Base-by-base conservation (phyloP, 2,113 vertebrate species). In the Grammomys surdaster region DNA sequence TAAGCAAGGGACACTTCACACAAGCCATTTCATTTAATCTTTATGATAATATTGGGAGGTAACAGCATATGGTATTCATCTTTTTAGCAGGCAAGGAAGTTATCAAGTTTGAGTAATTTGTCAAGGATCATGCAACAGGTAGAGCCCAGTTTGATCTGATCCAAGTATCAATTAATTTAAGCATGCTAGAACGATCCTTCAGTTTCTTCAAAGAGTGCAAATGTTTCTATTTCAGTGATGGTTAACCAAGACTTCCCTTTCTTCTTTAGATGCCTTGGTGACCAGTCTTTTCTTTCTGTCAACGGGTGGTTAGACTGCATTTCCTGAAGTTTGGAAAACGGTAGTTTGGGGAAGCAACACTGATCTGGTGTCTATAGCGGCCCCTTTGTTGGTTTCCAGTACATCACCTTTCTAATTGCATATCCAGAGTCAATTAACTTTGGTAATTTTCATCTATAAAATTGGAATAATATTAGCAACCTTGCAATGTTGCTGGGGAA, bases 391-490 rank as follows among this genome's bases (percentile, higher is more conserved):
- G 76, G 88, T 10, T 7, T 92, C 63, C 22, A 36, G 54, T 17
- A 46, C 22, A 48, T 77, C 13, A 1, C 51, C 33, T 86, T 90
- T 36, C 24, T 95, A 85, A 93, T 60, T 77, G 36, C 22, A 20
- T 3, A 33, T 19, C 43, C 33, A 72, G 17, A 72, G 70, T 36
- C 46, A 60, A 77, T 90, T 87, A 86, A 40, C 58, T 91, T 85
- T 69, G 88, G 14, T 78, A 58, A 81, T 92, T 48, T 63, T 95
- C 80, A 40, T 85, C 63, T 76, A 54, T 85, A 92, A 96, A 69
- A 73, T 1, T 89, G 54, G 56, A 93, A 60, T 77, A 48, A 40
- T n/a, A 43, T 69, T 84, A 81, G 17, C 72, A 70, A 43, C 6
- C 54, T 87, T 76, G 31, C 63, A 75, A 60, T 26, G 67, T 63